These are phyloP conservation scores for Incurvaria masculella DNA, from an alignment of 2,888 invertebrate genomes.

Conservation along the genomic window DNA sequence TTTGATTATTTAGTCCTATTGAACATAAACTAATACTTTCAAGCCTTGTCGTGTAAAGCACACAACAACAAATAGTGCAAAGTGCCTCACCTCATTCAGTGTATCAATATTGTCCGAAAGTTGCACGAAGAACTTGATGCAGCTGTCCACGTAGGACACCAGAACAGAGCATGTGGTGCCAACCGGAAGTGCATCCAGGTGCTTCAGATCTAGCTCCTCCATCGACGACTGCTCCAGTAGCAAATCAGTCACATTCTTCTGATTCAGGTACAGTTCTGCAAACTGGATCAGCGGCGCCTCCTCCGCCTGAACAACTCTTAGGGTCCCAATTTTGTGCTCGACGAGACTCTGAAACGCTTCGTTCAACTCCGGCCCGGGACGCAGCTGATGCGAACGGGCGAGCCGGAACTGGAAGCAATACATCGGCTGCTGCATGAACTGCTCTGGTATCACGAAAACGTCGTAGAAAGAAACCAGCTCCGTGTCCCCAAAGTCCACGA, in stretches of 20 bases:
- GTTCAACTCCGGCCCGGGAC: constrained; percentile 59
- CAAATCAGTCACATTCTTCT: constrained; percentile 58
- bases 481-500: constrained; percentile 78
- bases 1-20: too few relatives aligned
- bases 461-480: constrained; percentile 68
- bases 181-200: constrained; percentile 34
- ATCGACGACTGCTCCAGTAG: constrained; percentile 27
- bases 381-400: constrained; percentile 64
- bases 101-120: constrained; percentile 58
- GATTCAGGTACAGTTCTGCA: constrained; percentile 65
- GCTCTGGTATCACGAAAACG: constrained; percentile 71
- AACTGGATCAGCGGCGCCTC: constrained; percentile 71
- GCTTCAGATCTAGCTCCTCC: constrained; percentile 33
- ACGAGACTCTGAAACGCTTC: constrained; percentile 69
- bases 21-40: too few relatives aligned
- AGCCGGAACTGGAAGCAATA: constrained; percentile 74
- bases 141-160: constrained; percentile 66
- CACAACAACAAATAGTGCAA: too few relatives aligned
- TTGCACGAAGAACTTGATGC: constrained; percentile 72
- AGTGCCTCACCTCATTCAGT: constrained; percentile 42
- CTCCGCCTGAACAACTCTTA: constrained; percentile 67
- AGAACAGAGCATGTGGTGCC: constrained; percentile 47
- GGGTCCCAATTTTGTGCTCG: constrained; percentile 57
- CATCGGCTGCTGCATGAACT: constrained; percentile 67
- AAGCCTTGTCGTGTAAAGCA: too few relatives aligned